Conservation (phyloP, 2,888 invertebrate species). For the Auanema freiburgensis region DNA sequence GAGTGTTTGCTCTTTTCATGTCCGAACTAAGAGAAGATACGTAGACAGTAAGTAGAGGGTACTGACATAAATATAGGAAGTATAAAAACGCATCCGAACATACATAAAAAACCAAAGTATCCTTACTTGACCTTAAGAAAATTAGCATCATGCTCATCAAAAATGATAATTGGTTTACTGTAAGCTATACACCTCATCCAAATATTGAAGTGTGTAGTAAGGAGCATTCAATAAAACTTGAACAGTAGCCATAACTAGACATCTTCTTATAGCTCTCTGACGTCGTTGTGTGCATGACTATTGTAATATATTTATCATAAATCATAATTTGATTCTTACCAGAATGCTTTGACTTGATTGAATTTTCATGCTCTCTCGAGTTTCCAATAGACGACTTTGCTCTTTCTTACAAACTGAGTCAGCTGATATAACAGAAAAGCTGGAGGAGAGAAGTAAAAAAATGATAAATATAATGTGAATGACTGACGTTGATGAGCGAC, state of each 20-base stretch:
- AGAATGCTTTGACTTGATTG: conserved; percentile 40
- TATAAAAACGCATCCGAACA: conserved; percentile 53
- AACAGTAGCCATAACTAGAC: conserved; percentile 52
- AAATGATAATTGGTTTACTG: conserved; percentile 13
- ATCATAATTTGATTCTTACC: conserved; percentile 9
- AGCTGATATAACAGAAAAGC: too few relatives aligned
- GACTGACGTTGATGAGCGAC: conserved; percentile 1
- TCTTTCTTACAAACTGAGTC: too few relatives aligned
- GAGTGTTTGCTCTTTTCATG: too few relatives aligned
- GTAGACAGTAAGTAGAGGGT: conserved; percentile 50
- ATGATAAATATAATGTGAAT: too few relatives aligned
- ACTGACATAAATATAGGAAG: conserved; percentile 52
- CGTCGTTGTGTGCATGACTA: conserved; percentile 30
- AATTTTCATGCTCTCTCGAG: conserved; percentile 23
- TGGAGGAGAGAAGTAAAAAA: too few relatives aligned
- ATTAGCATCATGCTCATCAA: too few relatives aligned
- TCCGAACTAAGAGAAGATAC: conserved; percentile 14
- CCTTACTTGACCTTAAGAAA: conserved; percentile 2
- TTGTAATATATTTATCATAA: background rate
- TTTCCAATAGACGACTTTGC: too few relatives aligned
- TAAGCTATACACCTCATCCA: conserved; percentile 49
- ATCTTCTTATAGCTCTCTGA: conserved; percentile 49
- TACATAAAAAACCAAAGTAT: conserved; percentile 34
- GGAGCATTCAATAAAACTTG: conserved; percentile 54
- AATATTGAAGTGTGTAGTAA: conserved; percentile 50